Evolutionary conservation across 2,113 vertebrate genomes (phyloP).

Genomic region (Erpornis zantholeuca): DNA sequence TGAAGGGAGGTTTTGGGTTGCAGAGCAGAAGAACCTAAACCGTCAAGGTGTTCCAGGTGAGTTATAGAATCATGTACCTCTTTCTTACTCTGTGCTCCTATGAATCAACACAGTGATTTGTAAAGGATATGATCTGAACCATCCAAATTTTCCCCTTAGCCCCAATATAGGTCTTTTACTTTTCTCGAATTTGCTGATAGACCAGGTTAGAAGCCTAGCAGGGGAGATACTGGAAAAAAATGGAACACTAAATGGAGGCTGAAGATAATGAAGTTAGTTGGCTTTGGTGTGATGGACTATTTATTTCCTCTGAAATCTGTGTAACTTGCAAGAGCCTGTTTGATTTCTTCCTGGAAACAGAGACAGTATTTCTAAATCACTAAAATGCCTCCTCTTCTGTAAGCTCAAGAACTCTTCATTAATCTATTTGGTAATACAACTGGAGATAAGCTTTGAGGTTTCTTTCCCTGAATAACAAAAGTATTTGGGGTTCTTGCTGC

Average conservation of each 20-base stretch:
- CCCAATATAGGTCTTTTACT: accelerated
- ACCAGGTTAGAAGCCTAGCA: neutral
- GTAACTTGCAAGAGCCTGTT: neutral
- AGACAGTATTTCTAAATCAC: neutral
- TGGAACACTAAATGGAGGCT: neutral
- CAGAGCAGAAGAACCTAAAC: neutral
- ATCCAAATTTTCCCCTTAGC: neutral
- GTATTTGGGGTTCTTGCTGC: neutral
- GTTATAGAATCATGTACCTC: neutral
- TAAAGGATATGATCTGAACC: neutral
- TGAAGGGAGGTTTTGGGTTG: neutral
- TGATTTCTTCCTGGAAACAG: neutral
- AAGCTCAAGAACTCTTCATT: neutral
- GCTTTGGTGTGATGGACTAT: neutral
- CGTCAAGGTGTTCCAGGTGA: neutral
- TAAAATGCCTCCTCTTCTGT: neutral
- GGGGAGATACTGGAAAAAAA: neutral
- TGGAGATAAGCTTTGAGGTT: neutral
- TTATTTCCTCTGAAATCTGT: neutral
- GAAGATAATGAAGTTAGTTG: neutral
- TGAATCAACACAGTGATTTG: neutral
- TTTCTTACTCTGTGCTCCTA: neutral
- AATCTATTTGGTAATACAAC: neutral
- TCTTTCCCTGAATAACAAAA: neutral
- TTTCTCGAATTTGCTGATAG: neutral